Conservation (phyloP, 2,797 vertebrate genomes). For the Eleutherodactylus coqui region DNA sequence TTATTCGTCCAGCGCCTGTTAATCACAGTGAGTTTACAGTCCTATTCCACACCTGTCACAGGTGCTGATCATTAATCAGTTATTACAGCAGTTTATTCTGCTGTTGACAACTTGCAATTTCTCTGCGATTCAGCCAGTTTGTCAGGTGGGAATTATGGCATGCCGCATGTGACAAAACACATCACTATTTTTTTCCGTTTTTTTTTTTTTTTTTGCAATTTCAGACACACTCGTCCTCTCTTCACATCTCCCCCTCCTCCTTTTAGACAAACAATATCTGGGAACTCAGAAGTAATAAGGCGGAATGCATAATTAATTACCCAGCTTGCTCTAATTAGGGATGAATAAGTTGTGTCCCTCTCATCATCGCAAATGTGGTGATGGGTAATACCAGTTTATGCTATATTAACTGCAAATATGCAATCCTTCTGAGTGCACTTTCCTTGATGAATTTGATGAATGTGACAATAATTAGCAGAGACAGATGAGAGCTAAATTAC, state of each 20-base stretch:
- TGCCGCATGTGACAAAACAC: conserved; percentile 98
- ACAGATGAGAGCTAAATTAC: conserved; percentile 99
- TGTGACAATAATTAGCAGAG: conserved; percentile 99
- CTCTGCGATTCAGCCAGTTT: conserved; percentile 94
- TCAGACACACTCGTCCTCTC: conserved; percentile 74
- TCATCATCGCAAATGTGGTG: conserved; percentile 93
- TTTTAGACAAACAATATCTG: conserved; percentile 95
- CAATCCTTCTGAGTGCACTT: conserved; percentile 97
- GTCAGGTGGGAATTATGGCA: conserved; percentile 99
- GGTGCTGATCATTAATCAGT: conserved; percentile 99
- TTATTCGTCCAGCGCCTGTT: conserved; percentile 82
- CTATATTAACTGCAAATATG: conserved; percentile 98
- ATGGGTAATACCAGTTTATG: conserved; percentile 99
- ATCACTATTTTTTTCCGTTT: conserved; percentile 81
- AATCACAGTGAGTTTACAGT: conserved; percentile 83
- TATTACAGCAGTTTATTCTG: conserved; percentile 97
- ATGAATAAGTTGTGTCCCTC: conserved; percentile 98
- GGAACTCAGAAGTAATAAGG: conserved; percentile 97
- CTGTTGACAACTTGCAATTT: conserved; percentile 99
- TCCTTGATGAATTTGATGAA: conserved; percentile 99
- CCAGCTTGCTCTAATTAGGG: conserved; percentile 99
- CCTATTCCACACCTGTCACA: conserved; percentile 92
- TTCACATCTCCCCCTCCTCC: conserved; percentile 75
- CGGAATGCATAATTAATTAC: conserved; percentile 99
- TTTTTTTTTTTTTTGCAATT: conserved; percentile 66